These are phyloP conservation scores for Euwallacea similis DNA, from an alignment of 1,140 invertebrate genomes.

Conservation along the genomic window DNA sequence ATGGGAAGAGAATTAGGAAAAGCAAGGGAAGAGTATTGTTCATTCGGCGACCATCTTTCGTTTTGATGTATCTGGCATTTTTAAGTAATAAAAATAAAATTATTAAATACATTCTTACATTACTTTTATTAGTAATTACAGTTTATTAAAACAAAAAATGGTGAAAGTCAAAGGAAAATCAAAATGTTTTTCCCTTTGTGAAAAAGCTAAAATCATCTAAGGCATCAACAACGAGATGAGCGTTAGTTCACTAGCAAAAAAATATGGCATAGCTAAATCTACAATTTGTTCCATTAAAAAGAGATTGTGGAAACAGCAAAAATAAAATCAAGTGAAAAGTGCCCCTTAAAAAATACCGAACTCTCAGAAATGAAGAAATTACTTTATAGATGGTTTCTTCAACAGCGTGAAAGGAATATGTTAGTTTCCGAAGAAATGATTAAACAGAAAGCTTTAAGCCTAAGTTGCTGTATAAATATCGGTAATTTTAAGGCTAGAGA, in stretches of 20 bases:
- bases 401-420: conserved; percentile 13
- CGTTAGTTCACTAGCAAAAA: conserved; percentile 13
- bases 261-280: conserved; percentile 16
- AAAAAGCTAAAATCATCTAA: conserved; percentile 18
- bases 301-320: not conserved
- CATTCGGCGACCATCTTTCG: no score
- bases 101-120: no score
- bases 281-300: conserved; percentile 8
- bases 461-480: not conserved
- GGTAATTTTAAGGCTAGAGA: conserved; percentile 36
- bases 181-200: conserved; percentile 16
- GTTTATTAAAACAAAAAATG: no score
- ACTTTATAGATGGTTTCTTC: conserved; percentile 15
- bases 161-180: conserved; percentile 15
- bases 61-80: no score
- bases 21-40: no score
- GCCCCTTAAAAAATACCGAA: conserved; percentile 10
- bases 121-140: no score
- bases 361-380: conserved; percentile 8
- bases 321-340: conserved; percentile 15
- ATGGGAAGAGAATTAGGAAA: no score
- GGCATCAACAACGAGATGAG: conserved; percentile 5
- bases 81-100: no score
- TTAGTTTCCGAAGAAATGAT: not conserved
- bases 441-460: not conserved